Evolutionary conservation across 92 coral and sea anemone species (phyloP).

Genomic region (Desmophyllum pertusum): DNA sequence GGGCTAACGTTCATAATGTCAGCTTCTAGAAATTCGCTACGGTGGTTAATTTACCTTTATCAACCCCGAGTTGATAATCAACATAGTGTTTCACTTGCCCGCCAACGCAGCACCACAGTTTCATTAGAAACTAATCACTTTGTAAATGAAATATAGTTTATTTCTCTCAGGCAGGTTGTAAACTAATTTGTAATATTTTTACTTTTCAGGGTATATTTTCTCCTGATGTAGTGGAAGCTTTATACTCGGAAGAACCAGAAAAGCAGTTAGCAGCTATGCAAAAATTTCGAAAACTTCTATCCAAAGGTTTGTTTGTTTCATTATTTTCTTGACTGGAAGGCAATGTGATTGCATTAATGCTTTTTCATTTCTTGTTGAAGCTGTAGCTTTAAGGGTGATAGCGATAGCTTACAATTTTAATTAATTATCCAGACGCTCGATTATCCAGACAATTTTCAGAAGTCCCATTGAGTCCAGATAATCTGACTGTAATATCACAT

Average conservation of each 20-base stretch:
- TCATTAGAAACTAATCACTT: no score
- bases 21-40: no score
- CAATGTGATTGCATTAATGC: background rate
- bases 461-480: background rate
- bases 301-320: slow-evolving; percentile 77
- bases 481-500: background rate
- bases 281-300: slow-evolving; percentile 87
- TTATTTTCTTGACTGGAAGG: background rate
- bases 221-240: slow-evolving; percentile 85
- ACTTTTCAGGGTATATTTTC: slow-evolving; percentile 41
- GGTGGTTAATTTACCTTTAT: no score
- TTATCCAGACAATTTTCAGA: no score
- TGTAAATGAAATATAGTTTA: background rate
- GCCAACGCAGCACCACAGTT: no score
- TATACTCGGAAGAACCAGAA: slow-evolving; percentile 79
- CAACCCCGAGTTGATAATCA: no score
- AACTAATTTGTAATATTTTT: background rate
- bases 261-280: slow-evolving; percentile 91
- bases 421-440: no score
- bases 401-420: background rate
- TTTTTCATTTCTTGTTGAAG: background rate
- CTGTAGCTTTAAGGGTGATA: background rate
- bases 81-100: no score
- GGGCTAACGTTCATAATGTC: no score
- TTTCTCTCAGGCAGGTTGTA: background rate